A percentile compares a stretch with the other conserved stretches of the same genome.
Evolutionary conservation across 2,797 vertebrate genomes (phyloP).

Genomic region (Microcaecilia unicolor): DNA sequence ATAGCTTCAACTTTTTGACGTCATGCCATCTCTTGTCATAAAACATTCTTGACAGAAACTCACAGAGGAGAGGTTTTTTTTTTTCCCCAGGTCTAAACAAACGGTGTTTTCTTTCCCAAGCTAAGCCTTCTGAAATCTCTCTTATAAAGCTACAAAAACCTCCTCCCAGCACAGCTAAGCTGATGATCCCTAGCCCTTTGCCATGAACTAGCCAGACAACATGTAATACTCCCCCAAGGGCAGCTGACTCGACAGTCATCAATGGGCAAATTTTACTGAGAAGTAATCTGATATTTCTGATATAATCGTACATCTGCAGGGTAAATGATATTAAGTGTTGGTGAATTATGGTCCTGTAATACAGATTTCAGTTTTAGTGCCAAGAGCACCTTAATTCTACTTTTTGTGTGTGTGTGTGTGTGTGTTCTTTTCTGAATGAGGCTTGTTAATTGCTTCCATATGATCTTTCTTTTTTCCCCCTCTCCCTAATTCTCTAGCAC

Average conservation of each 20-base stretch:
- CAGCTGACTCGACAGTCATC: conserved; percentile 38
- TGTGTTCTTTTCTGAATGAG: conserved; percentile 56
- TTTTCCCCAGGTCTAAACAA: too few relatives aligned
- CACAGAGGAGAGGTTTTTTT: too few relatives aligned
- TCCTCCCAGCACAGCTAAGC: conserved; percentile 12
- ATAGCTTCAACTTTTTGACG: too few relatives aligned
- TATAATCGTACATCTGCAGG: conserved; percentile 52
- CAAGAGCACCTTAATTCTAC: conserved; percentile 54
- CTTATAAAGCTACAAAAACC: too few relatives aligned
- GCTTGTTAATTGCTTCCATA: conserved; percentile 55
- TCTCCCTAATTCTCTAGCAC: background rate
- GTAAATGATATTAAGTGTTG: conserved; percentile 46
- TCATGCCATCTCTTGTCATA: too few relatives aligned
- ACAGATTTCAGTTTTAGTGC: conserved; percentile 45
- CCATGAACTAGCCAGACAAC: conserved; percentile 9
- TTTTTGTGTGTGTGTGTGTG: too few relatives aligned
- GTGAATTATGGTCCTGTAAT: conserved; percentile 54
- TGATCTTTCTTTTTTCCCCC: conserved; percentile 19
- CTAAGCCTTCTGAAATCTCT: too few relatives aligned
- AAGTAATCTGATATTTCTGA: conserved; percentile 60
- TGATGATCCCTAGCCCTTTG: background rate
- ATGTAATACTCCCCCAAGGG: conserved; percentile 32
- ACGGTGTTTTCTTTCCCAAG: too few relatives aligned
- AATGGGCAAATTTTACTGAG: conserved; percentile 51
- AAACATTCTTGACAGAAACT: too few relatives aligned